Evolutionary conservation across 2,797 vertebrate species (phyloP), one percentile per base, ranked within the genome.

Genomic region (Danio kyathit): DNA sequence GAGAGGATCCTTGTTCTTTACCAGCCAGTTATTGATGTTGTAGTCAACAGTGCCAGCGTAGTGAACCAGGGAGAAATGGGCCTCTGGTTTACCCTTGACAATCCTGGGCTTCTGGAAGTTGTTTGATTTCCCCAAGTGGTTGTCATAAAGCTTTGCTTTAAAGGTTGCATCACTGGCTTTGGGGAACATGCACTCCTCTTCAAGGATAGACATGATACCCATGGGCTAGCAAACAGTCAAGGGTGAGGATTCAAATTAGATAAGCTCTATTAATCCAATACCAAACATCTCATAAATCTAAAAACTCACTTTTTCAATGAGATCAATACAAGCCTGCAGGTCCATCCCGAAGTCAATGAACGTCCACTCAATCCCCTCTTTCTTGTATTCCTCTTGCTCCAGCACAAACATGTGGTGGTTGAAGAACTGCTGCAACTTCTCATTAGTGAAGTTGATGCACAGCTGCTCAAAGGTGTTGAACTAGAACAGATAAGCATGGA

Each of bases 111-210:
- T 95, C 83, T 93, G 93, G 87, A 95, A 95, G 78, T 94, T 94
- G 81, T 76, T 74, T 21, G 91, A 94, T 94, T 95, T 95, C 7
- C 93, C 94, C 86, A 95, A 87, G 79, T 95, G 94, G 74, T 94
- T 94, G 85, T 95, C 94, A 0, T 93, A 95, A n/a, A 96, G 90
- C 79, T 96, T 96, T 40, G 82, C 41, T 82, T 82, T 82, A 8
- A 82, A 82, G 5, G 81, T 82, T 16, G 92, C 90, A 71, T 94
- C 94, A 7, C 93, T 94, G 92, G 91, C 90, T 93, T 96, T 96
- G 84, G 94, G 95, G 91, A 96, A 96, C 95, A 96, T 96, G 85
- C 95, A 97, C 91, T 97, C 96, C 91, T 97, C 96, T 90, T 97
- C 95, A 83, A 95, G 90, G 86, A 95, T 95, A 87, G 94, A 95